Evolutionary conservation across 2,888 invertebrate genomes (phyloP).

Genomic region (Cataglyphis livida): DNA sequence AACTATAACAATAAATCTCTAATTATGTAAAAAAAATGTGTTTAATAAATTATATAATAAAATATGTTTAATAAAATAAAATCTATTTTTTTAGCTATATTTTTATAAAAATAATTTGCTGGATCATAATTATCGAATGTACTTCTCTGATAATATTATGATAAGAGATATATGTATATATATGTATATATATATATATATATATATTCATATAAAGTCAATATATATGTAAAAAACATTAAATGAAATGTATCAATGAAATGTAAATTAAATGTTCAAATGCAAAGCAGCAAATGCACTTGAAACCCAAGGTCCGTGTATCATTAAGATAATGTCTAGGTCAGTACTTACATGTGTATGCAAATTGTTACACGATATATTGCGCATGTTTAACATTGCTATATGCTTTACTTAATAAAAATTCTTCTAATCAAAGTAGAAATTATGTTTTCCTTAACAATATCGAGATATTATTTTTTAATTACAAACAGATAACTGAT

Average conservation of each 20-base stretch:
- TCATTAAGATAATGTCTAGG: slow-evolving; percentile 32
- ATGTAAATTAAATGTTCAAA: slow-evolving; percentile 20
- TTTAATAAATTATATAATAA: too few species aligned
- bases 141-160: background rate
- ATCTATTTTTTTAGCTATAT: background rate
- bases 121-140: background rate
- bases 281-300: background rate
- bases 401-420: slow-evolving; percentile 22
- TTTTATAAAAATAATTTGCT: background rate
- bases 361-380: background rate
- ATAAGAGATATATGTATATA: background rate
- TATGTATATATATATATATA: too few species aligned
- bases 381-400: background rate
- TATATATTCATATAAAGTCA: background rate
- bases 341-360: slow-evolving; percentile 2
- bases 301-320: background rate
- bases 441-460: background rate
- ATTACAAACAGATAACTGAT: background rate
- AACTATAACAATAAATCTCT: background rate
- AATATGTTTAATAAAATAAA: background rate
- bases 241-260: background rate
- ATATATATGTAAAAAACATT: background rate
- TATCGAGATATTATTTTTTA: background rate
- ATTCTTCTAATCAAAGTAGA: background rate
- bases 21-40: background rate